A percentile compares a stretch with the other conserved stretches of the same genome.
Conservation (phyloP, 1,140 invertebrate species). For the Drosophila funebris region DNA sequence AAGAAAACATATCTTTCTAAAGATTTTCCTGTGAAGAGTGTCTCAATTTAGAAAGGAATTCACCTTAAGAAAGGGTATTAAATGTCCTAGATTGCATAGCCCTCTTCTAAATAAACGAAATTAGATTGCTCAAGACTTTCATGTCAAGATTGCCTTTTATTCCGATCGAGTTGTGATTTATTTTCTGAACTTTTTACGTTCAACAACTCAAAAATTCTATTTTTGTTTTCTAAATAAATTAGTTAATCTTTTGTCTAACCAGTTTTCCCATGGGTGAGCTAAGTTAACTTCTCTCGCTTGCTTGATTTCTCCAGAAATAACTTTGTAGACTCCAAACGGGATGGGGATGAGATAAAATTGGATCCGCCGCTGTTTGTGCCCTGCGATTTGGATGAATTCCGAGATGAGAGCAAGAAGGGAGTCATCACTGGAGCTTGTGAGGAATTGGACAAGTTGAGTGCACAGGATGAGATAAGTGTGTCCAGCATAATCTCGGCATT, state of each 20-base stretch:
- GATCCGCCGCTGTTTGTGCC: conserved; percentile 63
- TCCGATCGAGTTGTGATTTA: background rate
- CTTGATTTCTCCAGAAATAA: background rate
- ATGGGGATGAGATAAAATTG: background rate
- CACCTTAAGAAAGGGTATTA: too few species aligned
- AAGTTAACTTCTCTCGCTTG: background rate
- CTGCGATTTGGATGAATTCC: conserved; percentile 47
- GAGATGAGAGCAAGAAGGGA: conserved; percentile 27
- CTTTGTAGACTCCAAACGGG: background rate
- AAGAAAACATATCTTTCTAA: background rate
- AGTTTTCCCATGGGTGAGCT: conserved; percentile 7
- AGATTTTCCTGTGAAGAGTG: background rate
- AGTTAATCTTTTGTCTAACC: background rate
- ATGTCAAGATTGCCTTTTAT: background rate
- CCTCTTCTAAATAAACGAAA: too few species aligned
- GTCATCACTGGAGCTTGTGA: conserved; percentile 37
- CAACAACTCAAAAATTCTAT: conserved; percentile 6
- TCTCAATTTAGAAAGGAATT: too few species aligned
- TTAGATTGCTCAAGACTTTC: background rate
- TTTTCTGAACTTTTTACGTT: background rate
- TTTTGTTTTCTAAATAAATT: background rate
- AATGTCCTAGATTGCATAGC: too few species aligned
- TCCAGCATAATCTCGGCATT: conserved; percentile 74
- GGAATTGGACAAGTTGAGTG: conserved; percentile 45
- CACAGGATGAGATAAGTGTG: conserved; percentile 77